Percentiles rank a stretch among this genome's conserved stretches.
These are phyloP conservation scores for Contarinia nasturtii DNA, from an alignment of 1,140 invertebrate genomes.

Conservation along the genomic window DNA sequence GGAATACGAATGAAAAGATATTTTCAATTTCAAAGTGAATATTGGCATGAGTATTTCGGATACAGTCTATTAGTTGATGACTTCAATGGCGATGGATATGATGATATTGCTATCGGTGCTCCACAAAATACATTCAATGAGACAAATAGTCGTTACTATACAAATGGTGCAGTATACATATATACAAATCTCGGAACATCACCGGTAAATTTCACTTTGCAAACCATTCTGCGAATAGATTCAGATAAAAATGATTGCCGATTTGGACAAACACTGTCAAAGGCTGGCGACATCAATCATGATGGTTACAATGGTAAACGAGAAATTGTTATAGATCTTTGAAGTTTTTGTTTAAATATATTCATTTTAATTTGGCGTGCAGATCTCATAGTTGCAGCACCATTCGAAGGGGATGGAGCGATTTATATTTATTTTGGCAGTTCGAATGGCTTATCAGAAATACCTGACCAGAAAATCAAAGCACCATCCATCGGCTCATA, in stretches of 20 bases:
- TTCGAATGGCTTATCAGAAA: slow-evolving; percentile 20
- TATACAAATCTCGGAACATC: neutral
- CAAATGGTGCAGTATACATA: neutral
- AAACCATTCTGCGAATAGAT: neutral
- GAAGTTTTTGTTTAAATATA: neutral
- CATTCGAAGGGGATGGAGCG: slow-evolving; percentile 35
- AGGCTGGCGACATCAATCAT: slow-evolving; percentile 35
- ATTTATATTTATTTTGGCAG: slow-evolving; percentile 38
- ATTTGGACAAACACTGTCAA: slow-evolving; percentile 32
- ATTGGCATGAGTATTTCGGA: neutral
- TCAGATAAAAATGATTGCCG: neutral
- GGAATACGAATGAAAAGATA: neutral
- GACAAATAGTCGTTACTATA: neutral
- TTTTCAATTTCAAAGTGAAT: neutral
- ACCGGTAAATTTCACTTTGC: neutral
- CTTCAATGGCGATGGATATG: neutral
- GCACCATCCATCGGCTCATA: neutral
- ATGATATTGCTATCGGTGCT: neutral
- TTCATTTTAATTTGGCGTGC: slow-evolving; percentile 6
- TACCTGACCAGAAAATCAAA: neutral
- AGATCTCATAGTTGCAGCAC: slow-evolving; percentile 42
- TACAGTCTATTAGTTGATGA: slow-evolving; percentile 2
- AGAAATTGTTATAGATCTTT: slow-evolving; percentile 1
- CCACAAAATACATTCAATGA: neutral
- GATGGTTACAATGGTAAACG: slow-evolving; percentile 36